These are phyloP conservation scores for Podargus strigoides DNA, from an alignment of 2,797 vertebrate genomes.

Conservation along the genomic window DNA sequence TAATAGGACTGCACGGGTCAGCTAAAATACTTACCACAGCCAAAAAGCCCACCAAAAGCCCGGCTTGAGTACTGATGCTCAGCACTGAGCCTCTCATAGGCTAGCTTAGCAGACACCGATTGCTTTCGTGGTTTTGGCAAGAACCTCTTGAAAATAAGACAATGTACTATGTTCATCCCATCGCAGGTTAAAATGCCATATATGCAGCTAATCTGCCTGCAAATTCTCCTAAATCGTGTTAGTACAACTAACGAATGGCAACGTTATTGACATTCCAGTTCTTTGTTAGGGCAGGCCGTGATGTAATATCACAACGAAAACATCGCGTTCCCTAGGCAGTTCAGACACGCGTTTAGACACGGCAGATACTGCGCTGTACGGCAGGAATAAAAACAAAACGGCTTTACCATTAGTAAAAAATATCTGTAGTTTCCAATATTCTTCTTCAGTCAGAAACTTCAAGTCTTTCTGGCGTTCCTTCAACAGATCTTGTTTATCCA, in stretches of 20 bases:
- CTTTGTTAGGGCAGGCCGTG: background rate
- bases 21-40: background rate
- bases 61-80: background rate
- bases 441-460: constrained; percentile 95
- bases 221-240: background rate
- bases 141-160: background rate
- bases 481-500: constrained; percentile 98
- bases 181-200: background rate
- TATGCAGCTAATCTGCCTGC: background rate
- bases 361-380: background rate
- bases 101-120: background rate
- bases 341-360: background rate
- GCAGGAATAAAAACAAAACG: background rate
- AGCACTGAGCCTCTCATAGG: background rate
- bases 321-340: background rate
- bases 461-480: constrained; percentile 98
- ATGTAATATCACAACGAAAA: background rate
- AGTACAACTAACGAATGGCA: background rate
- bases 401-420: constrained; percentile 97
- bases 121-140: background rate
- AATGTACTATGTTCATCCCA: background rate
- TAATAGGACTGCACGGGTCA: background rate
- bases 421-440: constrained; percentile 99
- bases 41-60: background rate
- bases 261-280: background rate